Evolutionary conservation across 2,113 vertebrate genomes (phyloP), one percentile per base, ranked within the genome.

Genomic region (Leptobrachium leishanense): DNA sequence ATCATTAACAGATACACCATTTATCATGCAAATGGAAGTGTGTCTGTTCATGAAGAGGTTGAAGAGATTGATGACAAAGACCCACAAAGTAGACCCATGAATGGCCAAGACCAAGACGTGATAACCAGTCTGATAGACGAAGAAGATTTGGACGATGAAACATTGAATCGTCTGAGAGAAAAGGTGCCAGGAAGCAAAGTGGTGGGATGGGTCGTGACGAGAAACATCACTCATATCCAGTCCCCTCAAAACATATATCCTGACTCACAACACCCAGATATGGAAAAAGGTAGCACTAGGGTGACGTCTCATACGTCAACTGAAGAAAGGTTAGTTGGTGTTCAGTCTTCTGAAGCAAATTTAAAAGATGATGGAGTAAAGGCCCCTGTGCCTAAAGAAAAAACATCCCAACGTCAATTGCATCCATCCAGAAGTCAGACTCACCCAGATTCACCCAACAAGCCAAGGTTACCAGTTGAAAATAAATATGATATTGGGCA

Each of bases 1-100:
- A 74, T 74, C 46, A 81, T 72, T 10, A 81, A 64, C 2, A 81
- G 54, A 41, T 74, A 81, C 54, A 80, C 70, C 8, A 44, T 12
- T 50, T 43, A 74, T 7, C 40, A 13, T 15, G 55, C 20, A 6
- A 31, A 81, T 50, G 72, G 77, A 68, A 66, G 41, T 31, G 20
- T 43, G 13, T 46, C 43, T 59, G 1, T 55, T 5, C 9, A 39
- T 42, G 39, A 74, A 2, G 70, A 79, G 13, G 41, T 53, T 59
- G 70, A 68, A 1, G 50, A 67, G 43, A 43, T 9, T 8, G 63
- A 73, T 43, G 31, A 59, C 9, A 59, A 15, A 12, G 13, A 68
- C 8, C 63, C 71, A 8, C 72, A 42, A 44, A 43, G 55, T 43
- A 67, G 40, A 8, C 11, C 63, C 43, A 1, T n/a, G 9, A 31